Conservation (phyloP, 2,113 vertebrate species). For the Hippocampus abdominalis region DNA sequence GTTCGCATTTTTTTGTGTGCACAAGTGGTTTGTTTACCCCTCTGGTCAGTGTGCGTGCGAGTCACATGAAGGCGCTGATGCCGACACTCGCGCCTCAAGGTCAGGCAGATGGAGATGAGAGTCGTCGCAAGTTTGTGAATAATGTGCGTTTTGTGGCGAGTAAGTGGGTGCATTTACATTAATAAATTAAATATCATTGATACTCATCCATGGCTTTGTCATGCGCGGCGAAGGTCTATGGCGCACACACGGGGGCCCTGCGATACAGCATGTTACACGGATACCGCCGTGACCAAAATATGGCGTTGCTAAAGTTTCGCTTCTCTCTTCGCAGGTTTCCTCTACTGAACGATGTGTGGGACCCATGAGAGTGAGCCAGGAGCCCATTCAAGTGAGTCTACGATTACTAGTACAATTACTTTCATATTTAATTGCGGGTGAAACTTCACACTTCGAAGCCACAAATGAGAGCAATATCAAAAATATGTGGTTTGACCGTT, state of each 20-base stretch:
- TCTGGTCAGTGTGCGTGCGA: slow-evolving; percentile 57
- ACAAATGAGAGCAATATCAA: too few relatives aligned
- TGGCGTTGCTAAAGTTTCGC: slow-evolving; percentile 3
- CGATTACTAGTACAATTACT: too few relatives aligned
- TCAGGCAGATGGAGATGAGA: not conserved
- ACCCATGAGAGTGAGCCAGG: slow-evolving; percentile 90
- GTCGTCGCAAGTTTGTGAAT: not conserved
- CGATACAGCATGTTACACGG: slow-evolving; percentile 44
- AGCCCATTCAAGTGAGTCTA: slow-evolving; percentile 85
- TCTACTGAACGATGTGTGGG: slow-evolving; percentile 85
- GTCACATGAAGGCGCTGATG: slow-evolving; percentile 55
- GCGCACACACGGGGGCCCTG: not conserved
- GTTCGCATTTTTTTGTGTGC: slow-evolving; percentile 14
- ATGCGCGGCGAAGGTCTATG: too few relatives aligned
- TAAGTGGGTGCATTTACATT: not conserved
- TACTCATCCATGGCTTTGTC: too few relatives aligned
- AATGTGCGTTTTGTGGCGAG: not conserved
- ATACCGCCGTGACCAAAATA: slow-evolving; percentile 8
- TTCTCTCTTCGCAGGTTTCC: slow-evolving; percentile 75
- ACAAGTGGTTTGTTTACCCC: slow-evolving; percentile 57
- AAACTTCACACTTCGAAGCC: not conserved
- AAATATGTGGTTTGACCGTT: not conserved
- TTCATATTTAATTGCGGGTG: not conserved
- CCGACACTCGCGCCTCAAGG: slow-evolving; percentile 18
- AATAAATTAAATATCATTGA: too few relatives aligned